phyloP scores from a whole-genome alignment of 2,113 vertebrate species.

The Caranx ignobilis region DNA sequence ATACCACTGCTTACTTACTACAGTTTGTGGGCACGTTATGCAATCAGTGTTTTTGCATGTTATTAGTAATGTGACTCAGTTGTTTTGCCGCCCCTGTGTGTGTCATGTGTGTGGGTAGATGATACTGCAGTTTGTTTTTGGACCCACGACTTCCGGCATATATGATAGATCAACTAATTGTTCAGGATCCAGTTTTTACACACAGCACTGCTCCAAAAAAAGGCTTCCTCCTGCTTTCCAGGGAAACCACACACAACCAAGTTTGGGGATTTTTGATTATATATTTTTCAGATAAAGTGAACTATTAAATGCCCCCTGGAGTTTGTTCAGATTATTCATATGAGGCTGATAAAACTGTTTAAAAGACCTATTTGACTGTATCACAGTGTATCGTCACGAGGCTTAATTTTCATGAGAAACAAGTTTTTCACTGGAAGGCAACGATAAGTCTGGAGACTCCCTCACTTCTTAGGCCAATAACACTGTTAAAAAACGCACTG shows the following conservation, averaged over 20 bases:
- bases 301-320: background rate
- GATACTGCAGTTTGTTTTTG: conserved; percentile 22
- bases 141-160: conserved; percentile 9
- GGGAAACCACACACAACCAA: conserved; percentile 2
- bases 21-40: conserved; percentile 46
- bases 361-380: conserved; percentile 4
- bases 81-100: conserved; percentile 44
- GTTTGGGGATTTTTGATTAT: conserved; percentile 22
- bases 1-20: conserved; percentile 51
- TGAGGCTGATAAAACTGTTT: conserved; percentile 15
- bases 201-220: conserved; percentile 29
- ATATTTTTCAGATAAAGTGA: conserved; percentile 14
- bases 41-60: conserved; percentile 25
- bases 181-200: background rate
- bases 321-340: conserved; percentile 8
- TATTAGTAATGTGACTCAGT: conserved; percentile 19
- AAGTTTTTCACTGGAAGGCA: background rate
- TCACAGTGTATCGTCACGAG: background rate
- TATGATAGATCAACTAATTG: background rate
- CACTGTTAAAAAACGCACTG: too few species aligned
- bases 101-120: conserved; percentile 25
- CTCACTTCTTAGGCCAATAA: too few species aligned
- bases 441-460: background rate
- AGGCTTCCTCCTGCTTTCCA: conserved; percentile 7
- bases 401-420: conserved; percentile 1